phyloP scores from a whole-genome alignment of 2,888 invertebrate genomes.

The Rhamnusium bicolor region DNA sequence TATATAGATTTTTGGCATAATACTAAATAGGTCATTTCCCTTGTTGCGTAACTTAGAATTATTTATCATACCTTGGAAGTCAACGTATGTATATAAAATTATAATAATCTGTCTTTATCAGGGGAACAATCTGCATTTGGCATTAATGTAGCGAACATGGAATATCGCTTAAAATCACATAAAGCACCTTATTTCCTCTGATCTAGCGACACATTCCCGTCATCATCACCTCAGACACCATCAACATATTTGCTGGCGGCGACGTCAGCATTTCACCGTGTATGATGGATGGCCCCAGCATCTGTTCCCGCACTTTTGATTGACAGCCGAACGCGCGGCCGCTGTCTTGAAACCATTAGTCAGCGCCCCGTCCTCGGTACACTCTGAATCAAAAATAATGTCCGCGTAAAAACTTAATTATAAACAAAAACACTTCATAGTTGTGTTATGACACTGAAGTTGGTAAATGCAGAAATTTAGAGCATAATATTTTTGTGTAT shows the following conservation, averaged over 20 bases:
- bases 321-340: slow-evolving; percentile 62
- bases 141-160: slow-evolving; percentile 9
- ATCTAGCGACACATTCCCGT: slow-evolving; percentile 23
- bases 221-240: slow-evolving; percentile 37
- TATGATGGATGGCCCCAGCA: slow-evolving; percentile 57
- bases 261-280: slow-evolving; percentile 49
- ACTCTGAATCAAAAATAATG: not conserved
- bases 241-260: slow-evolving; percentile 49
- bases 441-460: not conserved
- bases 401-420: not conserved
- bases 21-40: not conserved
- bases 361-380: slow-evolving; percentile 46
- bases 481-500: not conserved
- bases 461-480: not conserved
- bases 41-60: not conserved
- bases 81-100: not conserved
- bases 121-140: not conserved
- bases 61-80: not conserved
- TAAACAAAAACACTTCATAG: too few species aligned
- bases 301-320: slow-evolving; percentile 61
- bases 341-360: slow-evolving; percentile 63
- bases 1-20: not conserved
- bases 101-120: slow-evolving; percentile 18
- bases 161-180: slow-evolving; percentile 15
- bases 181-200: slow-evolving; percentile 21